Evolutionary conservation across 2,888 invertebrate species (phyloP), one percentile per base, ranked within the genome.

Genomic region (Drosophila hamatofila): DNA sequence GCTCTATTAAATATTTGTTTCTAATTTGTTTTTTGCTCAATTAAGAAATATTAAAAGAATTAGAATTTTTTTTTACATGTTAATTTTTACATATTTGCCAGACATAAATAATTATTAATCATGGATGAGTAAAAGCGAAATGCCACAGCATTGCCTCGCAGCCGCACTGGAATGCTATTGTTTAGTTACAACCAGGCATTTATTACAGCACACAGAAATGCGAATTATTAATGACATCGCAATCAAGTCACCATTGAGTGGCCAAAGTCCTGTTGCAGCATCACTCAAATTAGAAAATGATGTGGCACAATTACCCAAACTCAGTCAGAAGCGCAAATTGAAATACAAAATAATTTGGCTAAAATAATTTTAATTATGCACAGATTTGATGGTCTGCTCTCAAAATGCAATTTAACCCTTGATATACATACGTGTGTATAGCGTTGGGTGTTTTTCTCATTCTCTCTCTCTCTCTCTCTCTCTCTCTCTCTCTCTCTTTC

Each of bases 361-460:
- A 70, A 80, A 73, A 81, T 73, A 66, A 73, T 72, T 83, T 80
- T 61, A 83, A 84, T 80, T 83, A 87, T 86, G 87, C 73, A 75
- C 68, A 75, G 72, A 73, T 81, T 80, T 70, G 42, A 49, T 62
- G 46, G 18, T 37, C 16, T 33, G 52, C 67, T 59, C 49, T 59
- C 62, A 56, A 71, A 79, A 46, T 48, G 27, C 35, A 55, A 27
- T 64, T 27, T 56, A 6, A 12, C 27, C 27, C 41, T 9, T 18
- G 11, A 37, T 21, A 58, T 35, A 37, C 33, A 58, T 39, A 18
- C 21, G 60, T 23, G 9, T n/a, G 18, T n/a, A n/a, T n/a, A n/a
- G n/a, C 3, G 21, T 4, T 46, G 2, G 18, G 14, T 30, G 11
- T n/a, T n/a, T n/a, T n/a, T n/a, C n/a, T n/a, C 11, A 30, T 30